Percentiles rank a stretch among this genome's conserved stretches.
Conservation (phyloP, 1,140 invertebrate species). For the Bombus confusus region DNA sequence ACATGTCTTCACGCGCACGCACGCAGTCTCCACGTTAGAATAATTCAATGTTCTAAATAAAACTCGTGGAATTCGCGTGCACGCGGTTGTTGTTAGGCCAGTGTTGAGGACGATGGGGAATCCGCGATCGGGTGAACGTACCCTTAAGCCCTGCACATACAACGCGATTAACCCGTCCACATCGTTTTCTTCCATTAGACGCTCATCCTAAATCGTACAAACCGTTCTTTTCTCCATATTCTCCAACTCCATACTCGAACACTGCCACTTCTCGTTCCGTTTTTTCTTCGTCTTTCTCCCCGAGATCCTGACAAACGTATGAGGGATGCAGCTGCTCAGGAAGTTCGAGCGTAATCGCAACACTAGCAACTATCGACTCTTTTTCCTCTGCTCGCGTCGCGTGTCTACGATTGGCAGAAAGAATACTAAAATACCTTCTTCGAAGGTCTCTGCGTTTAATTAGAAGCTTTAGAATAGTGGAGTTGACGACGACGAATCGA, state of each 20-base stretch:
- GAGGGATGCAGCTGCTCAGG: too few species aligned
- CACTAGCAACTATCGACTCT: too few species aligned
- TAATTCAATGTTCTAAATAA: conserved; percentile 69
- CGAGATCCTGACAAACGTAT: too few species aligned
- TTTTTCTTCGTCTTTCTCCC: neutral
- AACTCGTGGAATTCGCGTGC: conserved; percentile 63
- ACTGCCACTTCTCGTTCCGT: neutral
- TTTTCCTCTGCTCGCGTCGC: neutral
- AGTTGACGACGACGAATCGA: neutral
- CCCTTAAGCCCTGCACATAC: conserved; percentile 55
- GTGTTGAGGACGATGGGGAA: conserved; percentile 59
- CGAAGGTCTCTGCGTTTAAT: neutral
- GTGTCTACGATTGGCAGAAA: too few species aligned
- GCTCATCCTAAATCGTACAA: neutral
- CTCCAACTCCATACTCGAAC: neutral
- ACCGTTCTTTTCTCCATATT: neutral
- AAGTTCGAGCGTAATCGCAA: too few species aligned
- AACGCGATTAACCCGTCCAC: conserved; percentile 44
- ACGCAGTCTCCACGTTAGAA: conserved; percentile 54
- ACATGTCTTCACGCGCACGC: neutral
- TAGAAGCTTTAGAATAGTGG: neutral
- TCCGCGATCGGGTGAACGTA: conserved; percentile 65
- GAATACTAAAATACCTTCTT: too few species aligned
- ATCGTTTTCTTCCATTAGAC: conserved; percentile 16
- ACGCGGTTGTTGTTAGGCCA: conserved; percentile 55